Conservation (phyloP, 2,113 vertebrate genomes). For the Atractosteus spatula region DNA sequence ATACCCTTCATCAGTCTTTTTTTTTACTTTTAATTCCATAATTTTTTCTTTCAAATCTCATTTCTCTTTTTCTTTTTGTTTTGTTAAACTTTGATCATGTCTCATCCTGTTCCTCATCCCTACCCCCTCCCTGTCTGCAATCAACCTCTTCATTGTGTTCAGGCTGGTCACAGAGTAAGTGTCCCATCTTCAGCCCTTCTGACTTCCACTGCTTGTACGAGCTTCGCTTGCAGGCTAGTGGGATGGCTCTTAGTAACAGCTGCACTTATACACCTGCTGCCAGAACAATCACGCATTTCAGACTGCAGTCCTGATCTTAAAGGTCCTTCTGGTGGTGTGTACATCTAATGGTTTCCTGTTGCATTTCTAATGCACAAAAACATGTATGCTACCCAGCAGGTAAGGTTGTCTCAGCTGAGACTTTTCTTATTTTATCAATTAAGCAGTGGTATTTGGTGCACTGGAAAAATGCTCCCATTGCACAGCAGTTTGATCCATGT, state of each 20-base stretch:
- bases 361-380: not conserved
- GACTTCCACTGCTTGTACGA: conserved; percentile 45
- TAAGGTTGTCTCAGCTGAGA: too few relatives aligned
- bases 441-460: too few relatives aligned
- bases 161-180: conserved; percentile 99
- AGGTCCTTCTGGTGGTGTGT: not conserved
- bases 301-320: not conserved
- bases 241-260: conserved; percentile 26
- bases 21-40: conserved; percentile 56
- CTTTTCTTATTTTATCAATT: too few relatives aligned
- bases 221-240: conserved; percentile 42
- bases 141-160: conserved; percentile 80
- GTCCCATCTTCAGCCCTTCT: conserved; percentile 41
- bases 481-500: too few relatives aligned
- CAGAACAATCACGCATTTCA: not conserved
- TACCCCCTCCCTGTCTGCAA: conserved; percentile 72
- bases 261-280: not conserved
- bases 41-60: conserved; percentile 39
- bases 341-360: not conserved
- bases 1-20: conserved; percentile 36
- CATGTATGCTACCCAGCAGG: too few relatives aligned
- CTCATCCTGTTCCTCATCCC: conserved; percentile 67
- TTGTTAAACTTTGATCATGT: conserved; percentile 77
- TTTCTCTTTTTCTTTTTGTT: conserved; percentile 61
- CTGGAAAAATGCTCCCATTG: too few relatives aligned